Evolutionary conservation across 2,888 invertebrate species (phyloP), one percentile per base, ranked within the genome.

Genomic region (Drosophila anomelani): DNA sequence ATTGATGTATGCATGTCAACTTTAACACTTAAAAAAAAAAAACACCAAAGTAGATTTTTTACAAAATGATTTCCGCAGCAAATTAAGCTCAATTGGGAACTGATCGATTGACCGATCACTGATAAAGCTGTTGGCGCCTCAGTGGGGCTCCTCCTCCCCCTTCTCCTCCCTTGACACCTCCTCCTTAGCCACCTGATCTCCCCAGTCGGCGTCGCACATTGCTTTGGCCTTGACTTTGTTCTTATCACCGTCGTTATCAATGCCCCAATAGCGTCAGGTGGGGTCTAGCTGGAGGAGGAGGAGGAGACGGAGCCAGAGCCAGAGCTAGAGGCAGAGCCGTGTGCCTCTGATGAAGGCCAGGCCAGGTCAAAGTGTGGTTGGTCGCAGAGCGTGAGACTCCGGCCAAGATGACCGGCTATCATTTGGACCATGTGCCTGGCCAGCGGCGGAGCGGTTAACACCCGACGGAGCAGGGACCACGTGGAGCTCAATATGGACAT

Each of bases 371-470:
- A 73, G 57, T 72, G 73, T 53, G 73, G 72, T 57, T 73, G 73
- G 0, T 72, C 64, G 72, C 46, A 53, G 26, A 71, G 43, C 43
- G 71, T 56, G 20, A 71, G 43, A 41, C 51, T 53, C 29, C 23
- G 47, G 39, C 55, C 29, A 8, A 71, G 36, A 4, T 23, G 46
- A 4, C 46, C 39, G n/a, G 38, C 94, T 73, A 94, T 94, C 75
- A 95, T 84, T 83, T 94, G 94, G 88, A 93, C 93, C 76, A 92
- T 76, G 72, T 90, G 91, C 69, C 82, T 83, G 41, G 88, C 89
- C 61, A 92, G 67, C 38, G 44, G 57, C 23, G 64, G 73, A 17
- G 36, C 53, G n/a, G 39, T 91, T 98, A 99, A 77, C 96, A 97
- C 15, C 12, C 62, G 41, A 20, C 64, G 62, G 0, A 64, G 63